Percentiles rank a stretch among this genome's conserved stretches.
These are phyloP conservation scores for Acanthopagrus latus DNA, from an alignment of 2,797 vertebrate species.

Conservation along the genomic window DNA sequence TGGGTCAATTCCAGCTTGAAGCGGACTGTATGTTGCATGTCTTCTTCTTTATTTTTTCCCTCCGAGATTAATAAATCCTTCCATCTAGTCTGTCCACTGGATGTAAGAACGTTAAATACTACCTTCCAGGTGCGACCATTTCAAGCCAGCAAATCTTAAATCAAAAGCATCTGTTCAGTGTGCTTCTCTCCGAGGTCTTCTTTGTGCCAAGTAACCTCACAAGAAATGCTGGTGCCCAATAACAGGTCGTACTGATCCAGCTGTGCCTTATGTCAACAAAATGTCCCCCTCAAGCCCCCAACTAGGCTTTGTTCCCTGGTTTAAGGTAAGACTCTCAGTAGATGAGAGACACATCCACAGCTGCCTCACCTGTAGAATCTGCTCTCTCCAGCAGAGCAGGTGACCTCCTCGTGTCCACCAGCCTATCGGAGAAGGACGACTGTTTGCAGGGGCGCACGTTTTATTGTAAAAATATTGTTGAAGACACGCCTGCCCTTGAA, in stretches of 20 bases:
- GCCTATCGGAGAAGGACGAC: neutral
- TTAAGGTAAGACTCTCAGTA: neutral
- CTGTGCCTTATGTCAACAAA: neutral
- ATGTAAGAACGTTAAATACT: neutral
- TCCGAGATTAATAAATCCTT: neutral
- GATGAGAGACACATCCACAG: neutral
- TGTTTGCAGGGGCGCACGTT: neutral
- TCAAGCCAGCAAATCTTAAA: neutral
- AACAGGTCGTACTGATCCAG: neutral
- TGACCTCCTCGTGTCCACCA: neutral
- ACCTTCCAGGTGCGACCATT: neutral
- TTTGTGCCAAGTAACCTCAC: neutral
- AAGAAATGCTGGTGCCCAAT: neutral
- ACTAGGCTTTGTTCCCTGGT: neutral
- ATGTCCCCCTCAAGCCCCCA: neutral
- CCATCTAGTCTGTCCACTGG: neutral
- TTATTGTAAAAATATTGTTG: neutral
- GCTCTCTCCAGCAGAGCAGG: neutral
- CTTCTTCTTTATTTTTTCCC: neutral
- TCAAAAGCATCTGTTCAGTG: neutral
- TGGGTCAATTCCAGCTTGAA: neutral
- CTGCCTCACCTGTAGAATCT: neutral
- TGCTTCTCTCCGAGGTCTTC: neutral
- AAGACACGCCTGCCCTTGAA: too few relatives aligned
- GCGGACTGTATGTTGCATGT: neutral